Evolutionary conservation across 2,797 vertebrate genomes (phyloP), one percentile per base, ranked within the genome.

Genomic region (Acanthurus leucopareius): DNA sequence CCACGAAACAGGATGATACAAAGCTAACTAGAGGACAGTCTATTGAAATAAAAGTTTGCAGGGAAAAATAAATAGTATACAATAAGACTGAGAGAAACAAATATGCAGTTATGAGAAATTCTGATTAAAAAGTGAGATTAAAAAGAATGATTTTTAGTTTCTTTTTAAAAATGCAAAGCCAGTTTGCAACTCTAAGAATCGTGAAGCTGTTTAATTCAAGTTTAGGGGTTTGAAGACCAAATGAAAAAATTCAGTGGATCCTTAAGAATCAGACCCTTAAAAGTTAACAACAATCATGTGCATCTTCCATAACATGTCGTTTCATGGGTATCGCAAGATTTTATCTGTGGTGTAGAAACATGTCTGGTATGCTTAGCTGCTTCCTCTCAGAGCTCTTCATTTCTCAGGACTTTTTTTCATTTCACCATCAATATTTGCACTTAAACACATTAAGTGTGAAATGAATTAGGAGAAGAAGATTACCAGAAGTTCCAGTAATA

Each of bases 401-500:
- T 38, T 64, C 10, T 48, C 8, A 48, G 17, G 10, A 17, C 52
- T 49, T 42, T 56, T 75, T 69, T 59, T 7, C 45, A 28, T 17
- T 51, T 47, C 58, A 32, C 10, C 47, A 3, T 53, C 38, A 28
- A 19, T 40, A 52, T 63, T 66, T 17, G 7, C 38, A 14, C 9
- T 14, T 0, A 45, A 8, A 25, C 22, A 38, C 66, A 22, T 63
- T 25, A 56, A 66, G 71, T 45, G 32, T 82, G 51, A 84, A 78
- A 87, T 83, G 56, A 0, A 32, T 72, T 66, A 48, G 25, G 10
- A 40, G 44, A 44, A 13, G 9, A 52, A 25, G 3, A 69, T 82
- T 5, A 69, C 6, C 13, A 22, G 1, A 22, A 14, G 4, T 25
- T 42, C 3, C 44, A 22, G 32, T 44, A 0, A 71, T 19, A 7